Percentiles rank a stretch among this genome's conserved stretches.
phyloP scores from a whole-genome alignment of 1,140 invertebrate genomes.

The Lordiphosa mommai region DNA sequence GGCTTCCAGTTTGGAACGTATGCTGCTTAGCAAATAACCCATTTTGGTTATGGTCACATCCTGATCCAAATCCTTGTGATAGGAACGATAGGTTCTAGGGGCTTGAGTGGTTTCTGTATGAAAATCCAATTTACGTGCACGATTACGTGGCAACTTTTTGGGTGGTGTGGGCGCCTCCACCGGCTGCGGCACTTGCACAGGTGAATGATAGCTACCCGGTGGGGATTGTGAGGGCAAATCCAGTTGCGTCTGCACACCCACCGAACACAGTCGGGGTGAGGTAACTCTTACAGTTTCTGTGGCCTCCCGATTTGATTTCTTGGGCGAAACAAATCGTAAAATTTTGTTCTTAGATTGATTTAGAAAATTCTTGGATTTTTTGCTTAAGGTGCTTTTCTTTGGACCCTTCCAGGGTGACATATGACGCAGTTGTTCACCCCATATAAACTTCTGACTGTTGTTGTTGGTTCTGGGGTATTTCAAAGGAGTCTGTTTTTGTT shows the following conservation, averaged over 20 bases:
- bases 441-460: slow-evolving; percentile 64
- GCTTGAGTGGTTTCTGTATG: slow-evolving; percentile 14
- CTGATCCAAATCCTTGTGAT: slow-evolving; percentile 64
- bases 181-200: slow-evolving; percentile 53
- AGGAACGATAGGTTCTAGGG: slow-evolving; percentile 65
- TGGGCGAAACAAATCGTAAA: slow-evolving; percentile 67
- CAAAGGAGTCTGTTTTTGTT: slow-evolving; percentile 64
- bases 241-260: slow-evolving; percentile 63
- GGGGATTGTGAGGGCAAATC: slow-evolving; percentile 60
- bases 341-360: slow-evolving; percentile 73
- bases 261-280: slow-evolving; percentile 36
- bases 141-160: slow-evolving; percentile 50
- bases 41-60: slow-evolving; percentile 72
- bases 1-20: slow-evolving; percentile 67
- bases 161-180: slow-evolving; percentile 54
- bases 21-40: slow-evolving; percentile 67
- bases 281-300: background rate
- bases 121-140: slow-evolving; percentile 65
- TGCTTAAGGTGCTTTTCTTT: slow-evolving; percentile 25
- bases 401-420: slow-evolving; percentile 53
- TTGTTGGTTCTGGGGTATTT: slow-evolving; percentile 37
- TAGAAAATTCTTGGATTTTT: slow-evolving; percentile 59
- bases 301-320: slow-evolving; percentile 46
- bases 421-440: slow-evolving; percentile 63
- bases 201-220: slow-evolving; percentile 72